phyloP scores from a whole-genome alignment of 2,113 vertebrate genomes.

The Megaleporinus macrocephalus region DNA sequence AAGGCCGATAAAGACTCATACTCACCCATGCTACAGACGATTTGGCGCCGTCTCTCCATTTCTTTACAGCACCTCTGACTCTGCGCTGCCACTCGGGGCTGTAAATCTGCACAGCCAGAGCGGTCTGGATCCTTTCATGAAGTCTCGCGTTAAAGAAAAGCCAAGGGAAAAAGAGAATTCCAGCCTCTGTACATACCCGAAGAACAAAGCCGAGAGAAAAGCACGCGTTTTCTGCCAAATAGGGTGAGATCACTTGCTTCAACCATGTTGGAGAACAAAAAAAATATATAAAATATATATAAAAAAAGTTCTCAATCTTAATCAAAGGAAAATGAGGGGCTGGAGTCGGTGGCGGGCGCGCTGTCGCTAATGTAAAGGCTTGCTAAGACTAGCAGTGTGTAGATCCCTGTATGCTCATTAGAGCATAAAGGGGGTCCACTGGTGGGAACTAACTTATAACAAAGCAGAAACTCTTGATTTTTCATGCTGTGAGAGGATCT shows the following conservation, averaged over 20 bases:
- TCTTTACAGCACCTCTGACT: slow-evolving; percentile 1
- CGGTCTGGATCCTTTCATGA: not conserved
- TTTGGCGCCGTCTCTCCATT: not conserved
- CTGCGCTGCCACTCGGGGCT: not conserved
- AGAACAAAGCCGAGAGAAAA: not conserved
- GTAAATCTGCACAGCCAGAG: not conserved
- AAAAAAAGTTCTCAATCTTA: slow-evolving; percentile 14
- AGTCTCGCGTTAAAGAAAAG: not conserved
- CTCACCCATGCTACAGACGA: not conserved
- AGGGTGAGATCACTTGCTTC: not conserved
- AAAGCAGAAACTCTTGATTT: slow-evolving; percentile 11
- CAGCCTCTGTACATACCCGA: not conserved
- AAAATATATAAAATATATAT: not conserved
- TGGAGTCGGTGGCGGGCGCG: too few relatives aligned
- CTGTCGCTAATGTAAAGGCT: slow-evolving; percentile 1
- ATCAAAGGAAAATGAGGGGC: slow-evolving; percentile 24
- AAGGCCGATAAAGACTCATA: not conserved
- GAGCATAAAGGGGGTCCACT: not conserved
- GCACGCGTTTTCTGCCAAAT: not conserved
- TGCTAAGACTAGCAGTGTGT: not conserved
- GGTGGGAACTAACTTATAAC: not conserved
- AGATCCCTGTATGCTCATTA: slow-evolving; percentile 24
- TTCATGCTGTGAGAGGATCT: slow-evolving; percentile 9
- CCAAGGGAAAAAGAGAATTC: not conserved
- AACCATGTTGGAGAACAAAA: not conserved